A percentile compares a stretch with the other conserved stretches of the same genome.
Conservation (phyloP, 2,888 invertebrate genomes). For the Thera obeliscata region DNA sequence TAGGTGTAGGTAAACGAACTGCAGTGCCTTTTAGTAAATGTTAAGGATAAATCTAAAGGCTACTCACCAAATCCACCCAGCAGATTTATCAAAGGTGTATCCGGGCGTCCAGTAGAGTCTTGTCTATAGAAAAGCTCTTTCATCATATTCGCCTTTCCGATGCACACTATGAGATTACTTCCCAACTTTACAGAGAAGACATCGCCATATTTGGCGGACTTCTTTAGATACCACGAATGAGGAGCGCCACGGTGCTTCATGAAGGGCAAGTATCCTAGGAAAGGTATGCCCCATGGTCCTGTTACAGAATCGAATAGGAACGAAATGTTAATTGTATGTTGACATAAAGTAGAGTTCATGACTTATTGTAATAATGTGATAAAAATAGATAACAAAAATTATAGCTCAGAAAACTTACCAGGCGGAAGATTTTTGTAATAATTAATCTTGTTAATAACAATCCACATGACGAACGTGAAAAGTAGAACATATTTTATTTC, state of each 20-base stretch:
- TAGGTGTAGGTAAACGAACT: slow-evolving; percentile 10
- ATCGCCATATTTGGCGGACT: slow-evolving; percentile 90
- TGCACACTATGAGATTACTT: slow-evolving; percentile 89
- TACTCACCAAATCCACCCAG: slow-evolving; percentile 92
- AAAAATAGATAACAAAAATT: neutral
- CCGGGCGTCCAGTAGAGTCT: slow-evolving; percentile 92
- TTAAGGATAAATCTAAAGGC: slow-evolving; percentile 11
- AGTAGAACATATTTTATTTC: slow-evolving; percentile 24
- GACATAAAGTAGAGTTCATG: neutral
- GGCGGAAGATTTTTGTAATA: slow-evolving; percentile 46
- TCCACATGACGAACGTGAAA: slow-evolving; percentile 25
- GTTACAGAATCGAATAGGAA: slow-evolving; percentile 49
- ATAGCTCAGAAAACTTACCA: slow-evolving; percentile 41
- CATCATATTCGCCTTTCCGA: slow-evolving; percentile 91
- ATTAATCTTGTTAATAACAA: slow-evolving; percentile 29
- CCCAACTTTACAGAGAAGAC: slow-evolving; percentile 90
- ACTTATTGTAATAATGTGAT: neutral
- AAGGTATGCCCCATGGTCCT: slow-evolving; percentile 92
- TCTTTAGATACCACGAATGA: slow-evolving; percentile 87
- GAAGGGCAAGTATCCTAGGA: slow-evolving; percentile 90
- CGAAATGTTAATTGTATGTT: neutral
- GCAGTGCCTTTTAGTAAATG: slow-evolving; percentile 16
- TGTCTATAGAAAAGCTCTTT: slow-evolving; percentile 90
- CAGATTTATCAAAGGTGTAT: slow-evolving; percentile 90
- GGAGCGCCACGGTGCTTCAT: slow-evolving; percentile 86